Conservation (phyloP, 2,113 vertebrate species). For the Gavia stellata region DNA sequence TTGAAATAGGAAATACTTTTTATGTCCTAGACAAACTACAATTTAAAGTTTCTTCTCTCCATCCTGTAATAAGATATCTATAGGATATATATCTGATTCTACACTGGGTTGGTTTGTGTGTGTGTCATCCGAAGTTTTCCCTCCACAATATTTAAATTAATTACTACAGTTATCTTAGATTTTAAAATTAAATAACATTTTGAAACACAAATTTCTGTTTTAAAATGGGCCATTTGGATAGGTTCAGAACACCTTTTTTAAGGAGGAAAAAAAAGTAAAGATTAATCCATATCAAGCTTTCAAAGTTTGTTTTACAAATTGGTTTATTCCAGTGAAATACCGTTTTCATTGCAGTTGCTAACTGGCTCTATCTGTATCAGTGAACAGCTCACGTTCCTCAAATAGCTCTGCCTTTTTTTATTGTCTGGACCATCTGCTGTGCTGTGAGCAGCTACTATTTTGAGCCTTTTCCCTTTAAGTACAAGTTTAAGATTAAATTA, state of each 20-base stretch:
- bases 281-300: neutral
- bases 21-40: neutral
- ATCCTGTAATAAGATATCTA: neutral
- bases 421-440: constrained; percentile 57
- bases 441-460: constrained; percentile 44
- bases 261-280: neutral
- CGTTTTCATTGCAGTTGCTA: neutral
- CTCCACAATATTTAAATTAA: neutral
- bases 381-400: constrained; percentile 34
- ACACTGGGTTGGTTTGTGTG: neutral
- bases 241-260: neutral
- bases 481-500: constrained; percentile 49
- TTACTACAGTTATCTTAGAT: neutral
- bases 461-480: constrained; percentile 26
- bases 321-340: neutral
- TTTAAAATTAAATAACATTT: neutral
- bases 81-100: neutral
- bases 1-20: neutral
- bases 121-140: neutral
- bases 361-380: neutral
- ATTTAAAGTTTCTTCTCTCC: neutral
- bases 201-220: neutral
- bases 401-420: constrained; percentile 44
- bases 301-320: neutral
- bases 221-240: neutral